A percentile compares a stretch with the other conserved stretches of the same genome.
Conservation (phyloP, 1,140 invertebrate genomes). For the Drosophila gunungcola region DNA sequence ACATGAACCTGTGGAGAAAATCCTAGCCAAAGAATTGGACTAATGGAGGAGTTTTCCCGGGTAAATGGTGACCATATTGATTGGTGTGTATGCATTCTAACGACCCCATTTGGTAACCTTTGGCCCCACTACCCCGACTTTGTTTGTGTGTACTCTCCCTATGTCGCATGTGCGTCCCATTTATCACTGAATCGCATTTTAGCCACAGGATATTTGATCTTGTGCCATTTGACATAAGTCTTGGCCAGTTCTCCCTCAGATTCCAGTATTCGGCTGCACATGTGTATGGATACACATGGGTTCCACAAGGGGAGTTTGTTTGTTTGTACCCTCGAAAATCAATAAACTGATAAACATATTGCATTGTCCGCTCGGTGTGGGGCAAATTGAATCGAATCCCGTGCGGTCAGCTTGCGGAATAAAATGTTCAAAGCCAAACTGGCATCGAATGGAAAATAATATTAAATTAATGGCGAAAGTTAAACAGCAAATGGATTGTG, state of each 20-base stretch:
- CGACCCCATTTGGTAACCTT: slow-evolving; percentile 48
- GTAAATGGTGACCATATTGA: slow-evolving; percentile 28
- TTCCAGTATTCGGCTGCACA: neutral
- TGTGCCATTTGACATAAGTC: slow-evolving; percentile 79
- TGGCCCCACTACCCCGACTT: slow-evolving; percentile 23
- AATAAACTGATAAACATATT: slow-evolving; percentile 81
- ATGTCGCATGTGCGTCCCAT: slow-evolving; percentile 66
- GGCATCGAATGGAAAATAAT: slow-evolving; percentile 31
- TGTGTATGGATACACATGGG: slow-evolving; percentile 62
- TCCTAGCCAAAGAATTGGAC: slow-evolving; percentile 33
- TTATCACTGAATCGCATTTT: slow-evolving; percentile 81
- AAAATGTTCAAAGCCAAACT: slow-evolving; percentile 8
- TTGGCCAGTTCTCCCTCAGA: slow-evolving; percentile 31
- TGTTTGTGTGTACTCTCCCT: slow-evolving; percentile 27
- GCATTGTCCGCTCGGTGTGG: slow-evolving; percentile 49
- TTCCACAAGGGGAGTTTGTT: slow-evolving; percentile 16
- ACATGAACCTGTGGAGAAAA: slow-evolving; percentile 16
- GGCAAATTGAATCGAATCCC: slow-evolving; percentile 54
- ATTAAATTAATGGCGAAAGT: slow-evolving; percentile 50
- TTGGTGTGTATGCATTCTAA: slow-evolving; percentile 41
- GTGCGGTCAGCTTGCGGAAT: slow-evolving; percentile 24
- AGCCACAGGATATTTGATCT: slow-evolving; percentile 83
- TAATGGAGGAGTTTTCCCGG: slow-evolving; percentile 43
- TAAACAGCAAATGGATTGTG: slow-evolving; percentile 13
- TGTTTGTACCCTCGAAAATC: slow-evolving; percentile 54